phyloP scores from a whole-genome alignment of 2,113 vertebrate genomes.

The Syrrhaptes paradoxus region DNA sequence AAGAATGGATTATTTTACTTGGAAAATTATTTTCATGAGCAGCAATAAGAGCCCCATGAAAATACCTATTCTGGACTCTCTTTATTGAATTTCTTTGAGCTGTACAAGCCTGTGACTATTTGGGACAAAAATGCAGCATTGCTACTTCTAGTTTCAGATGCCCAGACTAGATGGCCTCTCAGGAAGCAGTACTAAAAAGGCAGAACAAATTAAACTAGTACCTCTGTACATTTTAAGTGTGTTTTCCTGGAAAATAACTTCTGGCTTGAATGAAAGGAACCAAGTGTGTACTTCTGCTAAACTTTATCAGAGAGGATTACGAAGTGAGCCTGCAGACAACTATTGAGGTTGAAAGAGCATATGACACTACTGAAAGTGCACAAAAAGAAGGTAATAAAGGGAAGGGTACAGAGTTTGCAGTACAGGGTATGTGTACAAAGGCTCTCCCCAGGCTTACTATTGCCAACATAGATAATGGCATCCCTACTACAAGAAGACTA shows the following conservation, averaged over 20 bases:
- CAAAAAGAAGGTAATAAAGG: background rate
- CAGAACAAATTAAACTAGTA: background rate
- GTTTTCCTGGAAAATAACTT: slow-evolving; percentile 9
- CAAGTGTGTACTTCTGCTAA: background rate
- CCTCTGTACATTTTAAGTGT: background rate
- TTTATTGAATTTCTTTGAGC: background rate
- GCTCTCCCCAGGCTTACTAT: background rate
- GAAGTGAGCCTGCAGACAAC: background rate
- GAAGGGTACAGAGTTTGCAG: background rate
- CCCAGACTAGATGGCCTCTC: background rate
- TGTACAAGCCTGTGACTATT: background rate
- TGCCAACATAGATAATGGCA: background rate
- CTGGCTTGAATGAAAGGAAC: background rate
- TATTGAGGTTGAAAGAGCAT: background rate
- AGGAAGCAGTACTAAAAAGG: background rate
- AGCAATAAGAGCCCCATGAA: background rate
- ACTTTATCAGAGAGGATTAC: slow-evolving; percentile 19
- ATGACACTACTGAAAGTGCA: background rate
- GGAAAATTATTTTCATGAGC: background rate
- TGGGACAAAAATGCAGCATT: background rate
- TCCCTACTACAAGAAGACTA: background rate
- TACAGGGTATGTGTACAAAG: background rate
- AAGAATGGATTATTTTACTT: background rate
- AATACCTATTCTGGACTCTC: background rate
- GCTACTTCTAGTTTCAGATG: background rate